Percentiles rank a stretch among this genome's conserved stretches.
These are phyloP conservation scores for Puntigrus tetrazona DNA, from an alignment of 2,113 vertebrate species.

Conservation along the genomic window DNA sequence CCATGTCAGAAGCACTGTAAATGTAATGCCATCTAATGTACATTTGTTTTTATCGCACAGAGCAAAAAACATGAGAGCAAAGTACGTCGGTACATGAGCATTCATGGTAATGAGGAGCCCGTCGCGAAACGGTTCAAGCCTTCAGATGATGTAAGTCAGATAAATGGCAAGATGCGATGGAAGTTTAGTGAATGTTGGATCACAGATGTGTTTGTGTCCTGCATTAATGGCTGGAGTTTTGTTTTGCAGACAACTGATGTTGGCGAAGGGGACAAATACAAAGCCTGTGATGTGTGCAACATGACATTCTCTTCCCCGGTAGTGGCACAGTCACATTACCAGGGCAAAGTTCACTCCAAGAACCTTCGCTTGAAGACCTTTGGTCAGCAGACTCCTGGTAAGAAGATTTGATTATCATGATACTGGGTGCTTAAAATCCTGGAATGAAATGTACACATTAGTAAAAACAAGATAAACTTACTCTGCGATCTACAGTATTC, in stretches of 20 bases:
- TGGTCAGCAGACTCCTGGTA: conserved; percentile 79
- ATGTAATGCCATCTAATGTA: background rate
- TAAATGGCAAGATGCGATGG: background rate
- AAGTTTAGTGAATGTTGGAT: background rate
- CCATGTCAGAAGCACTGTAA: background rate
- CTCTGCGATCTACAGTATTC: background rate
- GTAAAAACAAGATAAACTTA: background rate
- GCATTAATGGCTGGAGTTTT: background rate
- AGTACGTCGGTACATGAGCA: conserved; percentile 87
- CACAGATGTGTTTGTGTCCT: background rate
- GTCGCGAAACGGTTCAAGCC: conserved; percentile 69
- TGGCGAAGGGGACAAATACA: conserved; percentile 82
- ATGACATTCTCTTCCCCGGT: conserved; percentile 93
- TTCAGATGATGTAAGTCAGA: conserved; percentile 63
- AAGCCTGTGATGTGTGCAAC: conserved; percentile 90
- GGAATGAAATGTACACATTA: background rate
- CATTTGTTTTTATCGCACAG: conserved; percentile 67
- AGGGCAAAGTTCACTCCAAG: conserved; percentile 96
- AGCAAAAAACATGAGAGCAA: conserved; percentile 98
- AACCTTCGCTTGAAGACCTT: conserved; percentile 86
- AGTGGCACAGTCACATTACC: conserved; percentile 92
- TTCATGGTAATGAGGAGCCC: conserved; percentile 80
- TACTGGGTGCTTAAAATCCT: background rate
- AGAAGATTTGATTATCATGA: background rate
- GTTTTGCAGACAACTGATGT: conserved; percentile 76